Evolutionary conservation across 2,797 vertebrate species (phyloP), one percentile per base, ranked within the genome.

Genomic region (Myotis vivesi): DNA sequence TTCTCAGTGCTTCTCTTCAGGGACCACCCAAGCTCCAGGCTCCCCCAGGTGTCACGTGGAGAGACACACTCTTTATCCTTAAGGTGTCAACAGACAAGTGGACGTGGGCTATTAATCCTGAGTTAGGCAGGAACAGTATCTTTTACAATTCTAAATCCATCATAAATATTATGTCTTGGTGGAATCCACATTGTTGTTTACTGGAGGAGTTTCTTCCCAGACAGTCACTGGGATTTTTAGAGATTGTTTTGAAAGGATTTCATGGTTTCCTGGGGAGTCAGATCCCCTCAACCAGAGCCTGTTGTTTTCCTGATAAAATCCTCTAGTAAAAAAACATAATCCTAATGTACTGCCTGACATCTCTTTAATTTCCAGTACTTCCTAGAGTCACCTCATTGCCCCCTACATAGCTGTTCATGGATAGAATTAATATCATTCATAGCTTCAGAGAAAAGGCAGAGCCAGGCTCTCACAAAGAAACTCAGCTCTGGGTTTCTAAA

Each of bases 241-340:
- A 22, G 5, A 30, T 53, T 53, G 5, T 13, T 94, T 91, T 73
- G 25, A 95, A 91, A 94, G 33, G 25, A 51, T 57, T 80, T 83
- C 28, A 4, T 84, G 25, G 22, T 82, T 91, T 91, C 41, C 71
- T 57, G 77, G 36, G 6, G 10, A 86, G 7, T 79, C 41, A 73
- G 77, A 69, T 57, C 44, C 8, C 33, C 41, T 86, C 76, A 33
- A 73, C 46, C 22, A 72, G n/a, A 76, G 30, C 36, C 23, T 76
- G 2, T 5, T 83, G 6, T 93, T 93, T 89, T 76, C 51, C 69
- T n/a, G 76, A 80, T 77, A 94, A 91, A 72, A 95, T 76, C 36
- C 20, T 49, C 12, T 6, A 53, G 30, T 23, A 88, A 53, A 16
- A 76, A 86, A 91, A 57, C 30, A 59, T 22, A 23, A 69, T 83